Evolutionary conservation across 1,140 invertebrate genomes (phyloP), one percentile per base, ranked within the genome.

Genomic region (Drosophila willistoni): DNA sequence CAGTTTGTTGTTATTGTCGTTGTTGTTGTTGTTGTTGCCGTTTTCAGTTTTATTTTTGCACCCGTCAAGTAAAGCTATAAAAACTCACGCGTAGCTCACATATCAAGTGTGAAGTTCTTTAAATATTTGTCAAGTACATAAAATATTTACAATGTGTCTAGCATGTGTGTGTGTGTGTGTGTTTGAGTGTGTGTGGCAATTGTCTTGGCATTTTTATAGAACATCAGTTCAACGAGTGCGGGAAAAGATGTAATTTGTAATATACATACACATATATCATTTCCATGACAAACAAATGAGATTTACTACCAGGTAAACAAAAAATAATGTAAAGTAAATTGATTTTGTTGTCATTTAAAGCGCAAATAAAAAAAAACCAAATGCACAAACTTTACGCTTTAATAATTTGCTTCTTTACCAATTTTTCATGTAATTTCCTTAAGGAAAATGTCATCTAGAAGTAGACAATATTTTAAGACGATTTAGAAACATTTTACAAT

Each of bases 91-190:
- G 57, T 64, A 68, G 70, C 81, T 81, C 79, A 71, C 83, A 86
- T 86, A 86, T 86, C 83, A 86, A 73, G 65, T 73, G 83, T 87
- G 71, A 86, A 83, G 76, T 86, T 86, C 83, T 87, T 87, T 87
- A 86, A 86, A 86, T 86, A 86, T 86, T 86, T 87, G 79, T 65
- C 79, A 69, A 63, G 64, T 82, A 57, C 75, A 86, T 79, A 79
- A 77, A 82, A 77, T 87, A 81, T 86, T 87, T 86, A 87, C 84
- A 86, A 76, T 81, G 69, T 79, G 67, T 77, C 44, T 51, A 73
- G 68, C 83, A 83, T 85, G 83, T 85, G 55, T 51, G 44, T 47
- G 42, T 7, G 41, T 44, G 42, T 9, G 44, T 19, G 14, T 47
- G 6, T 47, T 14, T n/a, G n/a, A 19, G 17, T 47, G 44, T 47